Evolutionary conservation across 2,113 vertebrate species (phyloP), one percentile per base, ranked within the genome.

Genomic region (Mus spicilegus): DNA sequence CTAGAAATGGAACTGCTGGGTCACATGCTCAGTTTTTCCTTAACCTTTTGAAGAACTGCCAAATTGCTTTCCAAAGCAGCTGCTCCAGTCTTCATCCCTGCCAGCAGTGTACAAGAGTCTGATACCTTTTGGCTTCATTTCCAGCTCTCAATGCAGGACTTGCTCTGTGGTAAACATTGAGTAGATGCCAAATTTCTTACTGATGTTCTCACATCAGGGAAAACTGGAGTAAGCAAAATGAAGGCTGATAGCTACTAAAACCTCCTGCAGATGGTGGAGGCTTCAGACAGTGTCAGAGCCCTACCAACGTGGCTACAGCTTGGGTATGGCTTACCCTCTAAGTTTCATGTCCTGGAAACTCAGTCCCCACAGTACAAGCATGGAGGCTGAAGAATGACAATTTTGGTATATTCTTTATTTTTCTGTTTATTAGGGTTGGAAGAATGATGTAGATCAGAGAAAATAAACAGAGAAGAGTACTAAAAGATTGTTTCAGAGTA

Each of bases 341-440:
- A 77, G 46, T 19, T 65, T 46, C 28, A 7, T 36, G 72, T 86
- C 19, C 63, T 49, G 11, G 28, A 77, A 67, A 1, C 16, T 19
- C 26, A 16, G 28, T 46, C 22, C 22, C 42, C 56, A 36, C 10
- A 39, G 22, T 65, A 65, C 36, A 0, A 22, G 14, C 72, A 39
- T 76, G 46, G 70, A 39, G 70, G 20, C 54, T n/a, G 77, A 20
- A 51, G 39, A 51, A 87, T 49, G 61, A 24, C 86, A 87, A 4
- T 92, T 12, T 81, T 90, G 72, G 69, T 54, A 46, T 46, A 2
- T 93, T 81, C 13, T 72, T 93, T 92, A 89, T 94, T 75, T 92
- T 87, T 69, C 30, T 69, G 10, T 20, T 75, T 72, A 33, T 12
- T 5, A 77, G 75, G 22, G 58, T 26, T 28, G 69, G 51, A 75